These are phyloP conservation scores for Procapra przewalskii DNA, from an alignment of 2,113 vertebrate genomes.

Conservation along the genomic window DNA sequence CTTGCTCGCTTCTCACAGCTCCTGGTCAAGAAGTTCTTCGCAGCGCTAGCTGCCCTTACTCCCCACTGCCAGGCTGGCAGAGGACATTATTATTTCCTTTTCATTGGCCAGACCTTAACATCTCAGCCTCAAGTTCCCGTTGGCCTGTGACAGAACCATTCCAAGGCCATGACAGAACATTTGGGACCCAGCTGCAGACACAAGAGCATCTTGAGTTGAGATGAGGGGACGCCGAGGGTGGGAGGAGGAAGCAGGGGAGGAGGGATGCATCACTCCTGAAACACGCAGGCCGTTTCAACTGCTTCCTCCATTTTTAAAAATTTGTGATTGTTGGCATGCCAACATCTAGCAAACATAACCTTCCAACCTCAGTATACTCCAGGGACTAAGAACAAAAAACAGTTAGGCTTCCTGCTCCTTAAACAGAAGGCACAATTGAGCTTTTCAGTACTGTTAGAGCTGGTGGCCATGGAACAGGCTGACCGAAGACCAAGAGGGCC, in stretches of 20 bases:
- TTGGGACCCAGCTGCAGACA: background rate
- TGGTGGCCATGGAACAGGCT: background rate
- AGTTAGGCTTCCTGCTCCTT: background rate
- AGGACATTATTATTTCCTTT: background rate
- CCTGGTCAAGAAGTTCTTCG: background rate
- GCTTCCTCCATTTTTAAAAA: background rate
- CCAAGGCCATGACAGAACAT: background rate
- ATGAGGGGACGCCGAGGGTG: background rate
- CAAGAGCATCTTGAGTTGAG: background rate
- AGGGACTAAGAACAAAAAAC: background rate
- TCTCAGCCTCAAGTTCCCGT: background rate
- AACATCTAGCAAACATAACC: conserved; percentile 48
- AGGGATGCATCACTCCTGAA: background rate
- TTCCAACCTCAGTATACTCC: conserved; percentile 52
- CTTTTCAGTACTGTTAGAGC: too few species aligned
- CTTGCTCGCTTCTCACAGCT: background rate
- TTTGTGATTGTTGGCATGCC: conserved; percentile 62
- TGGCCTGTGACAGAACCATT: background rate
- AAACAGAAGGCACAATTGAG: too few species aligned
- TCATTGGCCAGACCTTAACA: background rate
- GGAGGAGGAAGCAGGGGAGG: background rate
- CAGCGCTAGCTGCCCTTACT: background rate
- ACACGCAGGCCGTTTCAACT: background rate
- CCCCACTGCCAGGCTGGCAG: background rate
- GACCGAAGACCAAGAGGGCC: background rate